Base-by-base conservation (phyloP, 2,113 vertebrate species). In the Typhlomys cinereus region DNA sequence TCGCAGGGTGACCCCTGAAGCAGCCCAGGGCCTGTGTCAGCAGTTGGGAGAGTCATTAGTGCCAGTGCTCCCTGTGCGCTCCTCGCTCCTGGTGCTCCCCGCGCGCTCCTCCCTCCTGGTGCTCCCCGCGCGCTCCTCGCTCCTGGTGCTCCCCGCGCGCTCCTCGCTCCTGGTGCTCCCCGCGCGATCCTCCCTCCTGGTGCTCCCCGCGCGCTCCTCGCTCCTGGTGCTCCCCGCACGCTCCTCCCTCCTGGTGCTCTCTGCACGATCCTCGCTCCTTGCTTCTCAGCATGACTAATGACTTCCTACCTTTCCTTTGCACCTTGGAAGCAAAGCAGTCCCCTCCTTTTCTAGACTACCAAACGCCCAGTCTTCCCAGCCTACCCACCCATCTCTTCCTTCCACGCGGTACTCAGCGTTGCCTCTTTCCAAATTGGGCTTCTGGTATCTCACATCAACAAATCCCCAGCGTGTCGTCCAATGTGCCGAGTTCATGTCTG, bases 401-500 rank as follows among this genome's bases (percentile, higher is more conserved):
- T n/a, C 44, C 29, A 1, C 20, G 36, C 31, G 13, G 36, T 66
- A 21, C 23, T 25, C 46, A 18, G 27, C 71, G 12, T 3, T 0
- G 29, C 9, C 39, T 81, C n/a, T 27, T 31, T 31, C 69, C 52
- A 31, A 13, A 13, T 25, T 34, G 27, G 18, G 25, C 9, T 4
- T 1, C 8, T 3, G 1, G 2, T 11, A 14, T 44, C 13, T 31
- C 62, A 29, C 10, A 64, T 62, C 39, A 83, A 2, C 4, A 21
- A n/a, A 48, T 17, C 4, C 62, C 67, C 34, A 12, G 3, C 9
- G 29, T 31, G 61, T 44, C 5, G 15, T 11, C 31, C 50, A 31
- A 15, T 4, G 2, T 0, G 0, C 11, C 27, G 2, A 20, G 1
- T n/a, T n/a, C n/a, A n/a, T n/a, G 7, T 48, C 39, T 27, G 50